phyloP scores from a whole-genome alignment of 2,113 vertebrate species.

The Sus scrofa region DNA sequence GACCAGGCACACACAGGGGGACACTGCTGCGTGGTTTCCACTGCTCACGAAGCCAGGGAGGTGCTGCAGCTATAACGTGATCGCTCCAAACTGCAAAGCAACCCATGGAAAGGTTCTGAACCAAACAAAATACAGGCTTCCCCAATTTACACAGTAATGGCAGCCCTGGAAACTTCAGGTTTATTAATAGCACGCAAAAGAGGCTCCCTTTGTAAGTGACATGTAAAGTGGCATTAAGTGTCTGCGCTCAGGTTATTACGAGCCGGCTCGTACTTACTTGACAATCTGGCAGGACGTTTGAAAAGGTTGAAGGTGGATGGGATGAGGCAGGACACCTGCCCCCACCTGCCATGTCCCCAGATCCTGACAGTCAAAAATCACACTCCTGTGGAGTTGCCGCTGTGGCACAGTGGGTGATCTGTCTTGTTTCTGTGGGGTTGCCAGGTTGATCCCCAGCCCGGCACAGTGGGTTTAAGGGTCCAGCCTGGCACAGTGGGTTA shows the following conservation, averaged over 20 bases:
- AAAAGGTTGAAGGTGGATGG: background rate
- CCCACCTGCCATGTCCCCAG: background rate
- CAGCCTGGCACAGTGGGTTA: no score
- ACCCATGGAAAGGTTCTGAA: background rate
- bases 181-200: background rate
- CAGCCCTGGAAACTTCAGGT: background rate
- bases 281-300: no score
- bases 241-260: background rate
- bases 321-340: background rate
- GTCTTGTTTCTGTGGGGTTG: no score
- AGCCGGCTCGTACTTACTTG: background rate
- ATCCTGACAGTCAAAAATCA: background rate
- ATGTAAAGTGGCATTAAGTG: background rate
- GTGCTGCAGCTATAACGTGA: rapidly evolving
- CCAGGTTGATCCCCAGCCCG: no score
- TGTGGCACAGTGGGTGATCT: no score
- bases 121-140: background rate
- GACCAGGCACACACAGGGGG: no score
- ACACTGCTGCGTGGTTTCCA: rapidly evolving
- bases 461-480: no score
- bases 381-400: no score
- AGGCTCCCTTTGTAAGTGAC: background rate
- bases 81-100: background rate
- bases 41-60: rapidly evolving
- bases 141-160: background rate